Evolutionary conservation across 2,797 vertebrate genomes (phyloP), one percentile per base, ranked within the genome.

Genomic region (Rachycentron canadum): DNA sequence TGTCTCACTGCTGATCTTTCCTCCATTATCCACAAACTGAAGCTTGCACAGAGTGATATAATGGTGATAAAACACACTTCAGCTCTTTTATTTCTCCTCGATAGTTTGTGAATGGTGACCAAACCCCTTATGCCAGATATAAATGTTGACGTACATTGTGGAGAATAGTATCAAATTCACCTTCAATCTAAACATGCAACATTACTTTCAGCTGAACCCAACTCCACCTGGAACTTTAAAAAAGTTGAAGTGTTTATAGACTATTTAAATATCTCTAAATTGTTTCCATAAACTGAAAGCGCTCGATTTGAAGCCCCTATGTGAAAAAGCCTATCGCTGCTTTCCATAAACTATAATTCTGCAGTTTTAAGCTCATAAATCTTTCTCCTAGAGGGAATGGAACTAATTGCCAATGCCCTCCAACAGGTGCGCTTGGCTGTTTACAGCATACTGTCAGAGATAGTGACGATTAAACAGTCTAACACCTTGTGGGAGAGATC

Each of bases 381-480:
- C 59, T 78, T 40, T 69, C 47, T 70, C 52, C 77, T 78, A 5
- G 47, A 57, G 59, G 68, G 62, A 69, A 62, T 53, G 16, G 25
- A 16, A 60, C 62, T 60, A 41, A 72, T 72, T 83, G 71, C 72
- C 68, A 79, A 69, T 73, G 56, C 71, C 63, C 43, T 64, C 36
- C 40, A 68, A 81, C 72, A 81, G 74, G 67, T 76, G 67, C 45
- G n/a, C 34, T 59, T 36, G 17, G n/a, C 49, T 66, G 73, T 78
- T 81, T 76, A 55, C 60, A 66, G 68, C 47, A 6, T 61, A 58
- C 23, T 67, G 67, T 78, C 74, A 62, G 49, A 71, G 73, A 86
- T 74, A 74, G 66, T 60, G 62, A 50, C 7, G 9, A 70, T 68
- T 55, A 68, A 73, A 75, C 53, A 45, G 43, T 70, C 41, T 32